Percentiles rank a stretch among this genome's conserved stretches.
These are phyloP conservation scores for Eucidaris tribuloides DNA, from an alignment of 35 echinoderm and acorn worm genomes.

Conservation along the genomic window DNA sequence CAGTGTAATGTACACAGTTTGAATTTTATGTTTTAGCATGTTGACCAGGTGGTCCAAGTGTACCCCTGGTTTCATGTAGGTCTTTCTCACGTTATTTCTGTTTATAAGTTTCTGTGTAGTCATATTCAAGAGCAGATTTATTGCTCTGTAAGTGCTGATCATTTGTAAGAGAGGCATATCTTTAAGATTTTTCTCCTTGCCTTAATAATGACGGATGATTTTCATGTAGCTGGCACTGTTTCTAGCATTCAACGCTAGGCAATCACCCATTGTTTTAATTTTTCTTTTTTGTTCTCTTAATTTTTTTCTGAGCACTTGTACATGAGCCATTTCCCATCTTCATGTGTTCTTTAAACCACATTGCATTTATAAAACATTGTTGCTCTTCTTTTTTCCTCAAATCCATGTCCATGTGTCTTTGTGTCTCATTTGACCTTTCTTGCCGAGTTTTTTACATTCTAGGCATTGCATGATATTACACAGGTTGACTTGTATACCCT, in stretches of 20 bases:
- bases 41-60: conserved; percentile 8
- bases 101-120: not conserved
- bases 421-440: conserved; percentile 37
- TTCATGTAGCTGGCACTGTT: conserved; percentile 19
- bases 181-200: no score
- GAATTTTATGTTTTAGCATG: conserved; percentile 32
- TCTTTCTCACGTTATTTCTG: conserved; percentile 47
- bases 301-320: conserved; percentile 43
- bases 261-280: conserved; percentile 40
- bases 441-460: conserved; percentile 27
- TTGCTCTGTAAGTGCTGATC: no score
- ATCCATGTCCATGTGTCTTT: conserved; percentile 52
- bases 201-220: not conserved
- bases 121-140: no score
- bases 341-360: conserved; percentile 76
- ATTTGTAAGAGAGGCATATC: no score
- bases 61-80: not conserved
- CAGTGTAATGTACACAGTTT: no score
- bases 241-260: conserved; percentile 30
- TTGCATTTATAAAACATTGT: conserved; percentile 71
- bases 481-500: conserved; percentile 16
- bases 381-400: conserved; percentile 45
- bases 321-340: conserved; percentile 45
- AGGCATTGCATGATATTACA: conserved; percentile 38
- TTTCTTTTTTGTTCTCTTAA: conserved; percentile 30